These are phyloP conservation scores for Metopia argyrocephala DNA, from an alignment of 2,888 invertebrate genomes.

Conservation along the genomic window DNA sequence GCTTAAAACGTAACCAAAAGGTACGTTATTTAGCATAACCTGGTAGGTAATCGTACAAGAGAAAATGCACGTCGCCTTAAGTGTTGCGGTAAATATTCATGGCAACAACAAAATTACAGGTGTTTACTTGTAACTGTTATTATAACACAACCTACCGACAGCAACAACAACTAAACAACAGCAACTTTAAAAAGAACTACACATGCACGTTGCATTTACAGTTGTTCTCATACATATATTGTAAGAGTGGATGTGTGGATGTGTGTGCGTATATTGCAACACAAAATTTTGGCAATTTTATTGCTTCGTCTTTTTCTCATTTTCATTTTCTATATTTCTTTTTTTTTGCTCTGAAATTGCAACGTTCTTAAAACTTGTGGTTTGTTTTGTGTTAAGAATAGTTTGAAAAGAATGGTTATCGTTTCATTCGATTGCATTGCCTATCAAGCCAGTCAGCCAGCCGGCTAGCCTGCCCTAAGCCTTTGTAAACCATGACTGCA, in stretches of 20 bases:
- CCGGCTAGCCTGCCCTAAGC: neutral
- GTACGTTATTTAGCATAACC: conserved; percentile 47
- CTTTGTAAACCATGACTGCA: neutral
- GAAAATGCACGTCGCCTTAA: conserved; percentile 41
- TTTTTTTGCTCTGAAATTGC: conserved; percentile 2
- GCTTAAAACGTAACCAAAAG: conserved; percentile 54
- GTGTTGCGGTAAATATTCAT: conserved; percentile 54
- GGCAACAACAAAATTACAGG: conserved; percentile 44
- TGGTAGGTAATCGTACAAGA: neutral
- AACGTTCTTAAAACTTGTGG: conserved; percentile 14
- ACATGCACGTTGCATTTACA: conserved; percentile 10
- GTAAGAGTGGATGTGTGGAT: neutral
- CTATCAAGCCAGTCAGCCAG: neutral
- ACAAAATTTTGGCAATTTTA: conserved; percentile 26
- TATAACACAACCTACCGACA: conserved; percentile 22
- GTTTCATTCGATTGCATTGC: conserved; percentile 20
- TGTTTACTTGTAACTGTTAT: conserved; percentile 38
- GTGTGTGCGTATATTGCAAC: neutral
- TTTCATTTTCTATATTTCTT: neutral
- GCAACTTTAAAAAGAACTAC: neutral
- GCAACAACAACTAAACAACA: too few species aligned
- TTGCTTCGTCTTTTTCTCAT: neutral
- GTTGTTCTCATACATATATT: too few species aligned
- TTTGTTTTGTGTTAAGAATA: conserved; percentile 3
- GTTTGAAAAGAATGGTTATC: conserved; percentile 13